Evolutionary conservation across 2,797 vertebrate species (phyloP).

Genomic region (Enteromius thamalakanensis): DNA sequence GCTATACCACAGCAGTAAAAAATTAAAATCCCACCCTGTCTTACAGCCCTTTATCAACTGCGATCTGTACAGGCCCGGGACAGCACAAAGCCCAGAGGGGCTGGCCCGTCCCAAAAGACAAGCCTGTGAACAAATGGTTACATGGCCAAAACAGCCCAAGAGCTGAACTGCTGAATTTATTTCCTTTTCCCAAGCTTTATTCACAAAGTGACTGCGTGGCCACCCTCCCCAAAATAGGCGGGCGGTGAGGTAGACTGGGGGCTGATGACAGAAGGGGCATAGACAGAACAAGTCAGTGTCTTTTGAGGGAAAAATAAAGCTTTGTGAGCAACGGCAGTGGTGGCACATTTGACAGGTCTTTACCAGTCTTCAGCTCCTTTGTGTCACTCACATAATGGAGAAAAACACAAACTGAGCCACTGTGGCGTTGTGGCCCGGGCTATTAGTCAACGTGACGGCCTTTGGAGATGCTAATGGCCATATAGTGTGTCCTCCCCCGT

Average conservation of each 20-base stretch:
- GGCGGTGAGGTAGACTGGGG: conserved; percentile 66
- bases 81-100: conserved; percentile 78
- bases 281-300: conserved; percentile 76
- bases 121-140: conserved; percentile 89
- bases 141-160: conserved; percentile 84
- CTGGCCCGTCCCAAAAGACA: conserved; percentile 79
- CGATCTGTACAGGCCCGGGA: conserved; percentile 77
- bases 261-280: conserved; percentile 73
- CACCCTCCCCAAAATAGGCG: conserved; percentile 63
- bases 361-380: conserved; percentile 88
- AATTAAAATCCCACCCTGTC: conserved; percentile 67
- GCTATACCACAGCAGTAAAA: conserved; percentile 53
- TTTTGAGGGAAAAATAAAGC: conserved; percentile 86
- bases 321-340: conserved; percentile 85
- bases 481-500: conserved; percentile 86
- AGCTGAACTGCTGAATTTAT: conserved; percentile 87
- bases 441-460: conserved; percentile 85
- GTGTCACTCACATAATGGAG: conserved; percentile 91
- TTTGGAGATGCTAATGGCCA: conserved; percentile 98
- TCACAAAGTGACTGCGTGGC: conserved; percentile 75
- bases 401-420: conserved; percentile 92
- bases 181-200: conserved; percentile 86
- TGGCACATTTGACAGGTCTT: conserved; percentile 93
- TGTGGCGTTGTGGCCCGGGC: conserved; percentile 79
- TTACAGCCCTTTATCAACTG: conserved; percentile 80